Base-by-base conservation (phyloP, 2,113 vertebrate species). In the Xiphophorus maculatus region DNA sequence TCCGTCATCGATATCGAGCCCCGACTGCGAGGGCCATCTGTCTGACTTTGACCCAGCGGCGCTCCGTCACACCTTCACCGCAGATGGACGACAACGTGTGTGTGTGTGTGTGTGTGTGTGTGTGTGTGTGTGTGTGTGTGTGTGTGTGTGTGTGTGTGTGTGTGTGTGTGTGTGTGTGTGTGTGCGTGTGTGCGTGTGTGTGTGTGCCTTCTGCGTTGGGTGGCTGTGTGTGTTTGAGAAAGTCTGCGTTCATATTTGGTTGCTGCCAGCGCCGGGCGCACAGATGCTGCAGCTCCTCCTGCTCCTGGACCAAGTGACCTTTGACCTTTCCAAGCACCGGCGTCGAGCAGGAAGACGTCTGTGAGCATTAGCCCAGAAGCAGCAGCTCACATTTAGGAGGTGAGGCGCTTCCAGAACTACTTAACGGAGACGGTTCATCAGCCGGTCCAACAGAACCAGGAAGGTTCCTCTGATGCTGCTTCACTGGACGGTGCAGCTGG, bases 1-100 rank as follows among this genome's bases (percentile, higher is more conserved):
- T 87, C 74, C 69, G 84, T 83, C 87, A 77, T 81, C n/a, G 72
- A 85, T 90, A 82, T 80, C 87, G 88, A 87, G 85, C 81, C 84
- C 91, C 69, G 48, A 88, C 91, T 86, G 91, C 71, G 92, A 88
- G 88, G 80, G 70, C 91, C 92, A 93, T 93, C 92, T 93, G 92
- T 88, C 84, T 89, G 89, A 90, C 89, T 88, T 88, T 91, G 88
- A 90, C 86, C 89, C 87, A 87, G 83, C 83, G 76, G 85, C 84
- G 79, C 84, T 82, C 87, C 88, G 68, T 88, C 89, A 90, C 86
- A 90, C 89, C 82, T 90, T 77, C 73, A 85, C 77, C 70, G 51
- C 69, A 67, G 83, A 74, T 33, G 77, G 73, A 51, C 81, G 40
- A 65, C 71, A 25, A 14, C 2, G 40, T 15, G 66, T 65, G 87